Percentiles rank a stretch among this genome's conserved stretches.
Evolutionary conservation across 64 coral and sea anemone genomes (phyloP).

Genomic region (Hydrozoanthus tunicans): DNA sequence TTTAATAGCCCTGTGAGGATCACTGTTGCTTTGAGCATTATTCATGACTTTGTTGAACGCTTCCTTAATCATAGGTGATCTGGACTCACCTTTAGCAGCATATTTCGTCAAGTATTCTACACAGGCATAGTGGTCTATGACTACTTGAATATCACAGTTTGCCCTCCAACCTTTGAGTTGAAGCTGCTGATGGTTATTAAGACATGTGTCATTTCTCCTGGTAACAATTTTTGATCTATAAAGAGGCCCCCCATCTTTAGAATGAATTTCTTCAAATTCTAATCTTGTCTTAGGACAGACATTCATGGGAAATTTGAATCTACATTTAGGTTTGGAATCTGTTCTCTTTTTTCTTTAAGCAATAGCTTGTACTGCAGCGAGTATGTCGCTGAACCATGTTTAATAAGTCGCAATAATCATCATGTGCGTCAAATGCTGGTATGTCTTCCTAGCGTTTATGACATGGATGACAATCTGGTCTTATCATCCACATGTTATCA

Average conservation of each 20-base stretch:
- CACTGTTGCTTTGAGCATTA: background rate
- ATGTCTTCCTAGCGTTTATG: constrained; percentile 17
- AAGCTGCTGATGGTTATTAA: constrained; percentile 21
- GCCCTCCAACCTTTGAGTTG: background rate
- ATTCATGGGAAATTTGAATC: constrained; percentile 35
- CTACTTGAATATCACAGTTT: constrained; percentile 5
- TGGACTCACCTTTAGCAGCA: background rate
- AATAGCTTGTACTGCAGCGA: constrained; percentile 42
- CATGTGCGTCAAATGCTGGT: constrained; percentile 14
- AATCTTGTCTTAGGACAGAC: background rate
- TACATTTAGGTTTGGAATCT: constrained; percentile 26
- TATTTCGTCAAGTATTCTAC: background rate
- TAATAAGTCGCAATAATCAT: constrained; percentile 37
- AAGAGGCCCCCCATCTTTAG: constrained; percentile 4
- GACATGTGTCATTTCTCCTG: background rate
- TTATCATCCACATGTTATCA: constrained; percentile 20
- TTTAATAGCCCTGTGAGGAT: constrained; percentile 3
- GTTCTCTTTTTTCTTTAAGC: constrained; percentile 28
- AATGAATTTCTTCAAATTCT: constrained; percentile 10
- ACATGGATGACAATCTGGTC: constrained; percentile 40
- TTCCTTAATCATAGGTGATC: background rate
- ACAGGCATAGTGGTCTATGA: background rate
- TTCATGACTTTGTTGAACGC: constrained; percentile 8
- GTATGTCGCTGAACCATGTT: constrained; percentile 52
- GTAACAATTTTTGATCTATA: constrained; percentile 8